Conservation (phyloP, 2,888 invertebrate genomes). For the Ormia ochracea region DNA sequence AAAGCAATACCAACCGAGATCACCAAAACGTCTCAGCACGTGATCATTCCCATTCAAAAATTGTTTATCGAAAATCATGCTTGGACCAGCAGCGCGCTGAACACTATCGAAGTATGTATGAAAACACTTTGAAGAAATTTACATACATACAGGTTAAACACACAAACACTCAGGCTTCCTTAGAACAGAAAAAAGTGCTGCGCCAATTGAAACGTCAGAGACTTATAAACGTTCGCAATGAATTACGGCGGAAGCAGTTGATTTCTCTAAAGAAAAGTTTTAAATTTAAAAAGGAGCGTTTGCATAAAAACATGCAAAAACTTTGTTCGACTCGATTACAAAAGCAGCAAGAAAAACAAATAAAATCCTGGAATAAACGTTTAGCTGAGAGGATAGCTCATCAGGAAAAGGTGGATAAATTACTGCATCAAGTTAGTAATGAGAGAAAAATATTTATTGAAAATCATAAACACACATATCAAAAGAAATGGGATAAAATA, state of each 20-base stretch:
- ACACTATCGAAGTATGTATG: slow-evolving; percentile 57
- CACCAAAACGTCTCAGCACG: slow-evolving; percentile 65
- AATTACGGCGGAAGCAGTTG: slow-evolving; percentile 71
- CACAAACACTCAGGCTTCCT: slow-evolving; percentile 63
- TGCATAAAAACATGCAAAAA: slow-evolving; percentile 67
- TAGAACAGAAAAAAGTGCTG: slow-evolving; percentile 69
- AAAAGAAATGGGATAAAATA: slow-evolving; percentile 61
- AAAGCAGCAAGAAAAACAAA: slow-evolving; percentile 66
- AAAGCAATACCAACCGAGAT: slow-evolving; percentile 71
- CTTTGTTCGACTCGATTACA: slow-evolving; percentile 61
- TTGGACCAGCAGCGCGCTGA: slow-evolving; percentile 64
- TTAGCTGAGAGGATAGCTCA: slow-evolving; percentile 69
- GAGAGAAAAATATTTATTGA: slow-evolving; percentile 67
- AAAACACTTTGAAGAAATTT: slow-evolving; percentile 65
- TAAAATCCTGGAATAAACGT: slow-evolving; percentile 71
- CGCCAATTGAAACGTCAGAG: slow-evolving; percentile 68
- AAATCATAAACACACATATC: slow-evolving; percentile 56
- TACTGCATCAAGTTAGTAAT: slow-evolving; percentile 59
- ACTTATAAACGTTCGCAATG: slow-evolving; percentile 67
- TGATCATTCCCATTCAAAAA: slow-evolving; percentile 66
- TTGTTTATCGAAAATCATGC: slow-evolving; percentile 67
- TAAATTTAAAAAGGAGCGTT: slow-evolving; percentile 71
- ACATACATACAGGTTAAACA: slow-evolving; percentile 66
- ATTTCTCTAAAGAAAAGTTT: slow-evolving; percentile 73
- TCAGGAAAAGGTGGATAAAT: slow-evolving; percentile 65